A percentile compares a stretch with the other conserved stretches of the same genome.
Evolutionary conservation across 2,888 invertebrate species (phyloP).

Genomic region (Plutella xylostella): DNA sequence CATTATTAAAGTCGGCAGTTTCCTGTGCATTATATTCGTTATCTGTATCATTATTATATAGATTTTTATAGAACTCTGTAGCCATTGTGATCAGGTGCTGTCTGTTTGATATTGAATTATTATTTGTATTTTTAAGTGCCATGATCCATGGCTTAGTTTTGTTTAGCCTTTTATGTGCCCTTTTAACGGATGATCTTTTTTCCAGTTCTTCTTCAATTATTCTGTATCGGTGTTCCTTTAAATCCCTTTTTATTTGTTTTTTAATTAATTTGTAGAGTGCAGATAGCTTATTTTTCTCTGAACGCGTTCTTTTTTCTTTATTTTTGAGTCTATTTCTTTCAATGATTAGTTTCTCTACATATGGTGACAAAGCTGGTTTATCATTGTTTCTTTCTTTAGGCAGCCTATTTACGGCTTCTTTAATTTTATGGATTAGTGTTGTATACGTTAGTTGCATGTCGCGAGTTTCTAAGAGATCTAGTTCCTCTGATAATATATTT

Average conservation of each 20-base stretch:
- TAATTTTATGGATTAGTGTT: not conserved
- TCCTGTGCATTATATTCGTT: not conserved
- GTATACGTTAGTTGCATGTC: too few species aligned
- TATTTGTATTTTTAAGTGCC: not conserved
- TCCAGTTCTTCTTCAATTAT: not conserved
- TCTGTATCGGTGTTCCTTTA: not conserved
- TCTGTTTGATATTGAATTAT: not conserved
- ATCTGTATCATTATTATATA: not conserved
- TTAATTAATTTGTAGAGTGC: too few species aligned
- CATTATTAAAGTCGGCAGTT: not conserved
- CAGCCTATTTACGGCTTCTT: not conserved
- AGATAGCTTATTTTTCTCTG: not conserved
- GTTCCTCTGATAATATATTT: too few species aligned
- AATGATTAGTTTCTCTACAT: not conserved
- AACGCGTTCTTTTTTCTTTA: not conserved
- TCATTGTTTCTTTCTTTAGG: not conserved
- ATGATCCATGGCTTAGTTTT: not conserved
- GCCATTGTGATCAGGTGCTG: not conserved
- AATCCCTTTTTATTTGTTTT: not conserved
- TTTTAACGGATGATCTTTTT: not conserved
- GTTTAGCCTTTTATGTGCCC: not conserved
- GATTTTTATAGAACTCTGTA: not conserved
- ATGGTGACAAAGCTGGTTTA: not conserved
- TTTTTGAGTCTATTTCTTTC: not conserved
- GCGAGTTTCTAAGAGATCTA: too few species aligned